These are phyloP conservation scores for Anagyrus pseudococci DNA, from an alignment of 2,888 invertebrate genomes.

Conservation along the genomic window DNA sequence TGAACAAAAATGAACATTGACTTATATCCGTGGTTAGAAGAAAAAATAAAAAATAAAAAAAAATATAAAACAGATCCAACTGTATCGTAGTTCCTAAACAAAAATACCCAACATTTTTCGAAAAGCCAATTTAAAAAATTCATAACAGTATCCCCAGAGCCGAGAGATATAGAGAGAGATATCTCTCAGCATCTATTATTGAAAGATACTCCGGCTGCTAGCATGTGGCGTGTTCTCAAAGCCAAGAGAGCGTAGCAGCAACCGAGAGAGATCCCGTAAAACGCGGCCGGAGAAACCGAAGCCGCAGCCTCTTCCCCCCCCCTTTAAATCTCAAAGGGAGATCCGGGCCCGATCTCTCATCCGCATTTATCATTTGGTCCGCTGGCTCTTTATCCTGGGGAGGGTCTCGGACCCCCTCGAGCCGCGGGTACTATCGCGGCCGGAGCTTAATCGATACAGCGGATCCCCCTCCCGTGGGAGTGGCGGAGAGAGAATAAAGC, in stretches of 20 bases:
- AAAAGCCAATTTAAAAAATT: slow-evolving; percentile 5
- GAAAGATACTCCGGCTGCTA: background rate
- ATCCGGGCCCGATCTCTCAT: slow-evolving; percentile 1
- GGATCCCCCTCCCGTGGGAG: background rate
- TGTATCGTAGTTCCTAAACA: background rate
- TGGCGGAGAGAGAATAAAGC: background rate
- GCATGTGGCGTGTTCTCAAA: no score
- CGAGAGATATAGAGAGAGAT: background rate
- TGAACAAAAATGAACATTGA: no score
- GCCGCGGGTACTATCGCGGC: background rate
- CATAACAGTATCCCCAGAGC: background rate
- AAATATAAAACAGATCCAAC: background rate
- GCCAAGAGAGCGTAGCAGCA: no score
- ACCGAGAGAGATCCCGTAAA: no score
- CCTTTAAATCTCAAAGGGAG: slow-evolving; percentile 14
- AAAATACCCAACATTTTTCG: background rate
- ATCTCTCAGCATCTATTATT: slow-evolving; percentile 19
- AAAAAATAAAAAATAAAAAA: no score
- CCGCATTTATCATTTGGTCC: slow-evolving; percentile 6
- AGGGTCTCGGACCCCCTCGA: no score
- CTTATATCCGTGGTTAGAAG: no score
- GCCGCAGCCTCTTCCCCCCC: background rate
- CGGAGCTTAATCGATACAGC: slow-evolving; percentile 27
- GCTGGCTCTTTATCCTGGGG: background rate
- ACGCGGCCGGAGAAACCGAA: slow-evolving; percentile 10